phyloP scores from a whole-genome alignment of 2,797 vertebrate genomes.

The Amazonetta brasiliensis region DNA sequence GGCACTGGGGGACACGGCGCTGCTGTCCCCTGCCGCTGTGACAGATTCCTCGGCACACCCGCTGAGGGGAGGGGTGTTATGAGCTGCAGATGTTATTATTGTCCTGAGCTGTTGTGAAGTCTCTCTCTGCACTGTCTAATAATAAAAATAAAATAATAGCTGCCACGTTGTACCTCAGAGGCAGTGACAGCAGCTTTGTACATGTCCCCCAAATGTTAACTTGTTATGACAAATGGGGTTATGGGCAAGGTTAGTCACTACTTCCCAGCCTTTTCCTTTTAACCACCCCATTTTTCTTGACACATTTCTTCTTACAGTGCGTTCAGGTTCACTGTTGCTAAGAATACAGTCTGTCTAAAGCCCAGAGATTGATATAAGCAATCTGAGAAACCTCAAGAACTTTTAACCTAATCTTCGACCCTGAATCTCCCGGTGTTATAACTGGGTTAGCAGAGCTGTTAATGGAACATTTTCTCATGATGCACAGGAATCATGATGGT shows the following conservation, averaged over 20 bases:
- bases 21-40: neutral
- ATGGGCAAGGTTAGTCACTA: neutral
- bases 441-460: neutral
- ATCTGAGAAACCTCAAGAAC: neutral
- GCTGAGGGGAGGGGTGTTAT: neutral
- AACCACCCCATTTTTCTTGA: neutral
- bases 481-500: neutral
- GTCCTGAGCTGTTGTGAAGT: neutral
- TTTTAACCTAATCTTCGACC: neutral
- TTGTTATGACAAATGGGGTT: neutral
- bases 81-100: neutral
- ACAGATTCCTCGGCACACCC: neutral
- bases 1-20: accelerated
- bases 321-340: neutral
- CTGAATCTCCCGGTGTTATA: neutral
- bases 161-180: neutral
- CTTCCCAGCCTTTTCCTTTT: neutral
- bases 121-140: neutral
- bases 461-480: neutral
- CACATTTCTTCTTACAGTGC: neutral
- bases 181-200: neutral
- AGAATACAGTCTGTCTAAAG: neutral
- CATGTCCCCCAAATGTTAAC: neutral
- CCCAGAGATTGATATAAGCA: neutral
- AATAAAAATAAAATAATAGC: neutral